Conservation (phyloP, 2,888 invertebrate genomes). For the Drosophila suboccidentalis region DNA sequence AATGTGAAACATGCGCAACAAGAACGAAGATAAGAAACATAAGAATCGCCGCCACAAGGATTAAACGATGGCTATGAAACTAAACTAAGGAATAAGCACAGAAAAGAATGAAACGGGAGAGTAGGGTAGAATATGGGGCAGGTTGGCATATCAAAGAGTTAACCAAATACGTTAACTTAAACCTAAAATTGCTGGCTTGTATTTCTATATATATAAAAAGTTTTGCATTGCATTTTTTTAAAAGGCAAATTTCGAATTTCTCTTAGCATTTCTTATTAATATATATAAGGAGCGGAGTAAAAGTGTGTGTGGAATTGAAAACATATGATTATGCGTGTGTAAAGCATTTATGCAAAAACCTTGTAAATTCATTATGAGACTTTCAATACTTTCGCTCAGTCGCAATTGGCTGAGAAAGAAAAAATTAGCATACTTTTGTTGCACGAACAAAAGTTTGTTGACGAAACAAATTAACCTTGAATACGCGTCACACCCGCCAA, state of each 20-base stretch:
- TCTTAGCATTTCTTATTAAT: slow-evolving; percentile 30
- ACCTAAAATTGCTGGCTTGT: background rate
- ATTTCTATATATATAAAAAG: too few relatives aligned
- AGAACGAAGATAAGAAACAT: slow-evolving; percentile 42
- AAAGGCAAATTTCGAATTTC: slow-evolving; percentile 50
- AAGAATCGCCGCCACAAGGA: slow-evolving; percentile 56
- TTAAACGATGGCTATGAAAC: slow-evolving; percentile 33
- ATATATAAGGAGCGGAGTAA: slow-evolving; percentile 11
- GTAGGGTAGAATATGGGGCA: background rate
- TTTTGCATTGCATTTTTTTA: slow-evolving; percentile 45
- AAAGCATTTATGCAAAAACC: slow-evolving; percentile 57
- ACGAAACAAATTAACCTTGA: slow-evolving; percentile 77
- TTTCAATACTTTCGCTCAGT: slow-evolving; percentile 61
- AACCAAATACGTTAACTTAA: background rate
- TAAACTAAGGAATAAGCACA: slow-evolving; percentile 5
- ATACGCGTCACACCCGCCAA: slow-evolving; percentile 27
- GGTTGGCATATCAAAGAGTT: slow-evolving; percentile 11
- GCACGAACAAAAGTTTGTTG: slow-evolving; percentile 60
- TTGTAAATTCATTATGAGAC: slow-evolving; percentile 66
- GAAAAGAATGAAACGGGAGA: background rate
- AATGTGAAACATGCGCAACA: slow-evolving; percentile 67
- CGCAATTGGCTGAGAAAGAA: slow-evolving; percentile 47
- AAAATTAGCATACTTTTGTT: slow-evolving; percentile 73
- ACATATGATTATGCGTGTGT: slow-evolving; percentile 29
- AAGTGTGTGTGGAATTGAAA: background rate